Base-by-base conservation (phyloP, 2,113 vertebrate genomes). In the Anguilla japonica region DNA sequence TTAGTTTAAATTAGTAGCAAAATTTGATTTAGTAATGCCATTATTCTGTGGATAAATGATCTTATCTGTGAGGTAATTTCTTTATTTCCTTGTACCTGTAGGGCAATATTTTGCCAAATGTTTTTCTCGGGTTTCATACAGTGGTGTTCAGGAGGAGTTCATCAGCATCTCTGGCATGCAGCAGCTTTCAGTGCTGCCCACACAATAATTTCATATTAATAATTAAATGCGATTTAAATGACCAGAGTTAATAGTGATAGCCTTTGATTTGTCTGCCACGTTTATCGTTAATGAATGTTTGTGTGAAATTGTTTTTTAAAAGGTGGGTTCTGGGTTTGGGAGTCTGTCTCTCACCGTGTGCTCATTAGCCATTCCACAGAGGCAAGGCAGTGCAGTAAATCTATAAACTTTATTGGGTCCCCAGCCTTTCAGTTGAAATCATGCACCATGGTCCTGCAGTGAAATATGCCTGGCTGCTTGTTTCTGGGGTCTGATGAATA, bases 381-480 rank as follows among this genome's bases (percentile, higher is more conserved):
- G 26, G 71, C 29, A 34, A 5, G 71, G 11, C 3, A 29, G 29
- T 2, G n/a, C 71, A 75, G 71, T 75, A 75, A 75, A 75, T 75
- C 71, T 75, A 26, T n/a, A 34, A 75, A 34, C 9, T 34, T 75
- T 75, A 75, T 75, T 75, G 71, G n/a, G 11, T 34, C 29, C 3
- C 71, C 71, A 34, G 71, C 26, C 26, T 75, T 75, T 75, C 20
- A 75, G 7, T 34, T 75, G 71, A 29, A 75, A 75, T 75, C n/a
- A 34, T 75, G 71, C n/a, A 75, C n/a, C 71, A 34, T 34, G 71
- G 26, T 34, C 1, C 71, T 34, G 71, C 71, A 34, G 71, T 75
- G 71, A 75, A 75, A 29, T 75, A 75, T 75, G 71, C 34, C 9
- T 75, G 71, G n/a, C 71, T 75, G 71, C 71, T 75, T 75, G 71